Conservation (phyloP, 1,140 invertebrate genomes). For the Thaumetopoea pityocampa region DNA sequence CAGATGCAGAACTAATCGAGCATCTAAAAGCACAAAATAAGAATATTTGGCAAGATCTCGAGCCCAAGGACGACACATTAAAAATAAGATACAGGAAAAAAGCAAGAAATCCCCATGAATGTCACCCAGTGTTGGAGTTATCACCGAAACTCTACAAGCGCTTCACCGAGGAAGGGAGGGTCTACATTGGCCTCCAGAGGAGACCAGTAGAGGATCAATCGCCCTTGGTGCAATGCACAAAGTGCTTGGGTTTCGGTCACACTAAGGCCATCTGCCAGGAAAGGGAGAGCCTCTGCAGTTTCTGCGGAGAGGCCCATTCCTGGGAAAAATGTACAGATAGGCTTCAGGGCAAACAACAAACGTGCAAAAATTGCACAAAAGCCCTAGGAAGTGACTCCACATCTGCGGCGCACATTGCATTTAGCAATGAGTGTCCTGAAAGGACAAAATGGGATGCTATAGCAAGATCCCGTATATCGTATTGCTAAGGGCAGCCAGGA, state of each 20-base stretch:
- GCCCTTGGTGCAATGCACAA: constrained; percentile 25
- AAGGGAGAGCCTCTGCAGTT: constrained; percentile 10
- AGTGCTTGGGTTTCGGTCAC: constrained; percentile 26
- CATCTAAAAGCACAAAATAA: constrained; percentile 19
- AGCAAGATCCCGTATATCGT: constrained; percentile 20
- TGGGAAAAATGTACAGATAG: constrained; percentile 10
- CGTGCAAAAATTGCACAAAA: constrained; percentile 15
- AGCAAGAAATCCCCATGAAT: constrained; percentile 22
- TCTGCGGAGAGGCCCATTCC: constrained; percentile 14
- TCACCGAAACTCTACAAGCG: constrained; percentile 16
- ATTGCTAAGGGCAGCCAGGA: constrained; percentile 24
- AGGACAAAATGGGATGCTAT: constrained; percentile 24
- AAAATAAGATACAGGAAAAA: constrained; percentile 24
- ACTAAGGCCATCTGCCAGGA: constrained; percentile 11
- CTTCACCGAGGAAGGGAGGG: constrained; percentile 8
- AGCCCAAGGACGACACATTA: not conserved
- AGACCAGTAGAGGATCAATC: constrained; percentile 19
- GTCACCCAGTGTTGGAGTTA: constrained; percentile 27
- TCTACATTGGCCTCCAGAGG: constrained; percentile 23
- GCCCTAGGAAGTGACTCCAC: not conserved
- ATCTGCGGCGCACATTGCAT: constrained; percentile 4
- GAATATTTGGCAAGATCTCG: constrained; percentile 13
- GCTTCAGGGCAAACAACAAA: not conserved
- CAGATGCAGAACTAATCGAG: constrained; percentile 16
- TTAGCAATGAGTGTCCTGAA: constrained; percentile 14